Evolutionary conservation across 2,888 invertebrate genomes (phyloP), one percentile per base, ranked within the genome.

Genomic region (Rhorus exstirpatorius): DNA sequence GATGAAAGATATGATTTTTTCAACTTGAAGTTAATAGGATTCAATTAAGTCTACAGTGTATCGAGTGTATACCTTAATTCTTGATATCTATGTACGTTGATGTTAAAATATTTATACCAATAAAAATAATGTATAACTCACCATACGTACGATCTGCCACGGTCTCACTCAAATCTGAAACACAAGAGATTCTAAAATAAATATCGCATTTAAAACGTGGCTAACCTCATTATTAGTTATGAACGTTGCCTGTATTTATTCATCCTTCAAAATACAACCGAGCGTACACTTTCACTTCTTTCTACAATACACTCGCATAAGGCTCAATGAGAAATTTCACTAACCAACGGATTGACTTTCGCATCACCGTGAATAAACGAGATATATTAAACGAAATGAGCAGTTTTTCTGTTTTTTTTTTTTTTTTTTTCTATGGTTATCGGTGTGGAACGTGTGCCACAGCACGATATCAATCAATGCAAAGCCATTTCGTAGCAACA

Each of bases 91-190:
- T n/a, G n/a, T n/a, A n/a, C n/a, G n/a, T n/a, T n/a, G n/a, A n/a
- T n/a, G n/a, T 6, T 31, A 6, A 31, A 31, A 31, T 31, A 6
- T 6, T 31, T 6, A 31, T 31, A 31, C 3, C 6, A 31, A 55
- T 26, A 38, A 46, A n/a, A 46, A 21, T 26, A 17, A 24, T 61
- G 17, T 55, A 53, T 60, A 81, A 91, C 93, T 93, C 88, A 93
- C 93, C 92, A 85, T 92, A 93, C 84, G 91, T 88, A 89, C 92
- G 90, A 83, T 92, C 93, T 81, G 88, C 90, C 82, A 90, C 86
- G 55, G 90, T 89, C 85, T 93, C 93, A 88, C 91, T 92, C 82
- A 91, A 87, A 85, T 93, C 93, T 93, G 91, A 26, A 93, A 92
- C 88, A 81, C 74, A 61, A 79, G 31, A 67, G 21, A 72, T 53